Evolutionary conservation across 2,797 vertebrate genomes (phyloP), one percentile per base, ranked within the genome.

Genomic region (Cynopterus sphinx): DNA sequence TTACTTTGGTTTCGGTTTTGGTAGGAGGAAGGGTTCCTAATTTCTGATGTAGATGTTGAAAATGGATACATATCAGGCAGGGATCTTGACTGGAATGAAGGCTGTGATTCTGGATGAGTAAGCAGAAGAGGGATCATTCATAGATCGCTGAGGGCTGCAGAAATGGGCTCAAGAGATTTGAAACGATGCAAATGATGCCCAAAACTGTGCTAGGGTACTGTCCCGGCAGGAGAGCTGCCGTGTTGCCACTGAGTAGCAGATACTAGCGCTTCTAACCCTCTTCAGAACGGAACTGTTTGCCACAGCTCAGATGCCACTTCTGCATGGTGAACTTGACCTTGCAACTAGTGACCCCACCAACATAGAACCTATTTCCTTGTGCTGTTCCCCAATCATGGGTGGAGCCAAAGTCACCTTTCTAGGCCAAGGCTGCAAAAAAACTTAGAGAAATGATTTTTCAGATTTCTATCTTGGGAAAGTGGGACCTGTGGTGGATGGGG

Each of bases 401-500:
- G 22, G 82, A 71, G 8, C 33, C 59, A 33, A 90, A 78, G 61
- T 73, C 71, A 17, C 19, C 19, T 19, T 41, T 39, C 67, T 19
- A 41, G n/a, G 36, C 33, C 16, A 17, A 41, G 33, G 13, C 11
- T 73, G 28, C 36, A 41, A 65, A 87, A 2, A 15, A 89, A 33
- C 24, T 26, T 15, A 53, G 43, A 78, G 33, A 77, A 78, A 49
- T 17, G 41, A 53, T 12, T 53, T 59, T 90, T 79, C 57, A 43
- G 65, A 81, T 33, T 74, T 85, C 31, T 70, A 1, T 5, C 0
- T 79, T 16, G 31, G 73, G 51, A 86, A 36, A 17, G 24, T 63
- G 16, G 22, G 36, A 26, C n/a, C 31, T 0, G 0, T 15, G 19
- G 49, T 19, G 15, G 36, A 33, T 1, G 10, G 1, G 0, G 0